Base-by-base conservation (phyloP, 1,140 invertebrate species). In the Drosophila sturtevanti region DNA sequence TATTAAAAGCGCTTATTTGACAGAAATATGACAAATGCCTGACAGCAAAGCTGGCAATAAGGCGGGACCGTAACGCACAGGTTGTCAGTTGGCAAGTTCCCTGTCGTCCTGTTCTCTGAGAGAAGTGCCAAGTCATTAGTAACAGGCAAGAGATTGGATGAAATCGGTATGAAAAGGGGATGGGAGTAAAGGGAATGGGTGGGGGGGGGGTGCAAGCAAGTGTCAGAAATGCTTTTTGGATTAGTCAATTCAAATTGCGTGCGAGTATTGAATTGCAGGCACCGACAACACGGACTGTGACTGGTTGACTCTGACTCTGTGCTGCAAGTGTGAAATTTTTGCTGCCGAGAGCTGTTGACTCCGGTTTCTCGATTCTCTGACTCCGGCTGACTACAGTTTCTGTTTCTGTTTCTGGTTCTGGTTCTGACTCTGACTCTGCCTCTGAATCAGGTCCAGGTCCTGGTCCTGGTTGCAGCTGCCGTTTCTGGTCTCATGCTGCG, bases 1-100 rank as follows among this genome's bases (percentile, higher is more conserved):
- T 89, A 89, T 89, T 89, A 89, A 89, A 89, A 89, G 82, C 84
- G 85, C 85, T 89, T 89, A 89, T 89, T 89, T 89, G 84, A 89
- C 84, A 89, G 84, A 89, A 89, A 89, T 89, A 89, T 89, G 84
- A 89, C 84, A 89, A 89, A 89, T 89, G 84, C 84, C 73, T 89
- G 84, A 89, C 84, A 89, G 77, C 69, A 75, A 84, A 89, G 82
- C 76, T 78, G 75, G 56, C 73, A 77, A 74, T 74, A 74, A 77
- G 76, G 71, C 64, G 44, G 24, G 44, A 10, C 41, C 41, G 41
- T 48, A 48, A 54, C 59, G 22, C 55, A 65, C 77, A 81, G 82
- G 79, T 76, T 81, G 72, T 63, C 58, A 51, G 69, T 14, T 34
- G 41, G 41, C 69, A 59, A 31, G 4, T 54, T 60, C 16, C 35